These are phyloP conservation scores for Paedocypris sp. DNA, from an alignment of 2,113 vertebrate species.

Conservation along the genomic window DNA sequence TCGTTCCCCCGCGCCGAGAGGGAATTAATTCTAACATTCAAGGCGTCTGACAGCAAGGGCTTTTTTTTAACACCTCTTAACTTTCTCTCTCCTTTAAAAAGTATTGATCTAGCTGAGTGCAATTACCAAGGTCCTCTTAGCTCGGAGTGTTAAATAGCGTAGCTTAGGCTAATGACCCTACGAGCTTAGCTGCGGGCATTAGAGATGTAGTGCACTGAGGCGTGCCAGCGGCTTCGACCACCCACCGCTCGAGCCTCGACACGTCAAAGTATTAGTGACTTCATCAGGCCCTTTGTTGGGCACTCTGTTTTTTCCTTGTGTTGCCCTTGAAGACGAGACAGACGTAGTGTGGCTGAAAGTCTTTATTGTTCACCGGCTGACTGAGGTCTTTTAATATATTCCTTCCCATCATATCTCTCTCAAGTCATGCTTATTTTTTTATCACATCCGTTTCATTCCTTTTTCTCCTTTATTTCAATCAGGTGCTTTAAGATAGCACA, in stretches of 20 bases:
- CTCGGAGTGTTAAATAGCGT: slow-evolving; percentile 30
- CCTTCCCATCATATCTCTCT: neutral
- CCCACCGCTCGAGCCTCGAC: slow-evolving; percentile 55
- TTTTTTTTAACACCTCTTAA: slow-evolving; percentile 15
- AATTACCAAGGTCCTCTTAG: slow-evolving; percentile 34
- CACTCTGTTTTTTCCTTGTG: slow-evolving; percentile 49
- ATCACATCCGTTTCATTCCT: neutral
- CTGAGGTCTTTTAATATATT: slow-evolving; percentile 37
- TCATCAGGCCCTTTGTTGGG: slow-evolving; percentile 63
- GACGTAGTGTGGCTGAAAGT: slow-evolving; percentile 33
- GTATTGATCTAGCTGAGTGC: slow-evolving; percentile 44
- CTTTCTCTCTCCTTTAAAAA: slow-evolving; percentile 34
- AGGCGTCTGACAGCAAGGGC: slow-evolving; percentile 30
- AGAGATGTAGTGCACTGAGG: slow-evolving; percentile 45
- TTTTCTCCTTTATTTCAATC: neutral
- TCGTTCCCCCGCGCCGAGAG: slow-evolving; percentile 28
- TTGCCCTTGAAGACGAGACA: slow-evolving; percentile 54
- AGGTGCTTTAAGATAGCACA: neutral
- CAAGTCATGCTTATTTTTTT: no score
- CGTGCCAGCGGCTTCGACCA: slow-evolving; percentile 44
- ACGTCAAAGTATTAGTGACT: slow-evolving; percentile 61
- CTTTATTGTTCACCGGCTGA: slow-evolving; percentile 44
- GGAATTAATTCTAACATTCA: slow-evolving; percentile 41
- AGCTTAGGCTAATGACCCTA: slow-evolving; percentile 49
- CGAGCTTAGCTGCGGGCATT: slow-evolving; percentile 35